Percentiles rank a stretch among this genome's conserved stretches.
These are phyloP conservation scores for Prenolepis imparis DNA, from an alignment of 2,888 invertebrate genomes.

Conservation along the genomic window DNA sequence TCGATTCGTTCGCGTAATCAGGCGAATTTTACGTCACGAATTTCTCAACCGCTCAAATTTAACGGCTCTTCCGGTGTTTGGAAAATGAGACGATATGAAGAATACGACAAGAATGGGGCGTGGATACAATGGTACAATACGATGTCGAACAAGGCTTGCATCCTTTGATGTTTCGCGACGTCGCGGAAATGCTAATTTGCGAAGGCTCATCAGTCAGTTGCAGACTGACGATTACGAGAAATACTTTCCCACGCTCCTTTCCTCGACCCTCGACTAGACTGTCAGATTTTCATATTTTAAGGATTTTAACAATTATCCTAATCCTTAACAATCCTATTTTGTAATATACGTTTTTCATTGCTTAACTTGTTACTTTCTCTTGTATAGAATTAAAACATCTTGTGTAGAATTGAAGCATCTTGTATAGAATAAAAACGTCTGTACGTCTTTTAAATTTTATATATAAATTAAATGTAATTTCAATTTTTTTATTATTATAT, in stretches of 20 bases:
- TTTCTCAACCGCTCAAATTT: slow-evolving; percentile 3
- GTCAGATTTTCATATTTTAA: not conserved
- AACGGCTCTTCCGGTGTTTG: slow-evolving; percentile 16
- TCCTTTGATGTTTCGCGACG: slow-evolving; percentile 43
- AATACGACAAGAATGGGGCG: slow-evolving; percentile 21
- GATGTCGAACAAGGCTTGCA: slow-evolving; percentile 25
- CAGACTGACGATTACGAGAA: slow-evolving; percentile 27
- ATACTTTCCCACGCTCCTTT: slow-evolving; percentile 52
- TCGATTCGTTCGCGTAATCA: slow-evolving; percentile 26
- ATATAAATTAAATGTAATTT: not conserved
- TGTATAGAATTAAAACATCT: not conserved
- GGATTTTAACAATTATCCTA: not conserved
- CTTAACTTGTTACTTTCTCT: not conserved
- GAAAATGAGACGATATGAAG: slow-evolving; percentile 30
- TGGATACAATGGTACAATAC: slow-evolving; percentile 48
- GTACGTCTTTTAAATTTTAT: not conserved
- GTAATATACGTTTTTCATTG: not conserved
- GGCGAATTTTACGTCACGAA: slow-evolving; percentile 7
- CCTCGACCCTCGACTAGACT: not conserved
- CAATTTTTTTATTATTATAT: not conserved
- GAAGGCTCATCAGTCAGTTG: slow-evolving; percentile 50
- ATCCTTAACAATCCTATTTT: not conserved
- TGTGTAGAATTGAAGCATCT: too few relatives aligned
- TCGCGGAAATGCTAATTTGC: slow-evolving; percentile 62
- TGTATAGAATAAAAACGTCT: too few relatives aligned